Conservation (phyloP, 2,113 vertebrate genomes). For the Trichechus manatus region DNA sequence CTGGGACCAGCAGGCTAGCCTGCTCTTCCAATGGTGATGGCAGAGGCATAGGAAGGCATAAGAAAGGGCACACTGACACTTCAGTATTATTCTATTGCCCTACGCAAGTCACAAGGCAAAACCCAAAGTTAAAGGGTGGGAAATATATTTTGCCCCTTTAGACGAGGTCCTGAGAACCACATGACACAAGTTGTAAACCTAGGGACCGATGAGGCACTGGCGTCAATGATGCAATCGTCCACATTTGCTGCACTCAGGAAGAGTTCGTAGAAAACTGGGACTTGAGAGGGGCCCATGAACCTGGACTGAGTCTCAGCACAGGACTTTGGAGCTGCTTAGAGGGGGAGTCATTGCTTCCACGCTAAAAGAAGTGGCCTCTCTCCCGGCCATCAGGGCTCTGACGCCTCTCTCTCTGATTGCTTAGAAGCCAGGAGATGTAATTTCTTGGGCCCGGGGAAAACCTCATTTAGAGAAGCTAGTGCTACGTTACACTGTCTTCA, state of each 20-base stretch:
- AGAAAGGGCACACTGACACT: neutral
- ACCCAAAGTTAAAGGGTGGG: neutral
- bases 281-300: neutral
- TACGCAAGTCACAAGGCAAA: neutral
- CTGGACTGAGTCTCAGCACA: neutral
- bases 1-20: neutral
- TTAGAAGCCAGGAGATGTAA: neutral
- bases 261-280: neutral
- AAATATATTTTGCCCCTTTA: neutral
- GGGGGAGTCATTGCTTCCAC: neutral
- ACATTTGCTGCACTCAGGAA: neutral
- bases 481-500: neutral
- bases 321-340: neutral
- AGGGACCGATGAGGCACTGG: neutral
- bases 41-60: neutral
- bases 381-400: neutral
- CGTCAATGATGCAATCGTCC: neutral
- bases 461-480: slow-evolving; percentile 2
- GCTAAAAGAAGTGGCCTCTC: neutral
- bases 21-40: neutral
- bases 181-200: neutral
- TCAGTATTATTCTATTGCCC: neutral
- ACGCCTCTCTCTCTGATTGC: neutral
- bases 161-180: neutral
- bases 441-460: neutral